Evolutionary conservation across 1,140 invertebrate genomes (phyloP).

Genomic region (Brachionus calyciflorus): DNA sequence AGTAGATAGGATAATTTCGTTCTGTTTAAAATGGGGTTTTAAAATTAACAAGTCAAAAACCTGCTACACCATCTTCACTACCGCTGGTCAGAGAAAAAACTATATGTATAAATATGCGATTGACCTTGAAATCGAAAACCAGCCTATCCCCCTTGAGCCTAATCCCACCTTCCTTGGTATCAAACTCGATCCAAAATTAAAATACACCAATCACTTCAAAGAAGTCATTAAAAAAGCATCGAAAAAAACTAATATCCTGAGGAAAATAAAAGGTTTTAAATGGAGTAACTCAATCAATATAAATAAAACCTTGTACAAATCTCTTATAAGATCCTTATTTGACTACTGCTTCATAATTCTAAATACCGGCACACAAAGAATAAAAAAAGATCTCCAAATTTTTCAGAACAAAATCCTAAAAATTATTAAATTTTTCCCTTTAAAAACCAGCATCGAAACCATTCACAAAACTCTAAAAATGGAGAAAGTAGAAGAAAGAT

Average conservation of each 20-base stretch:
- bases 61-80: not conserved
- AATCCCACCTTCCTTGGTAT: not conserved
- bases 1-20: not conserved
- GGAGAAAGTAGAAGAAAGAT: not conserved
- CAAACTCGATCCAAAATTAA: not conserved
- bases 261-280: not conserved
- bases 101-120: not conserved
- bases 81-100: not conserved
- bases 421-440: not conserved
- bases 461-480: not conserved
- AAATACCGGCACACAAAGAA: not conserved
- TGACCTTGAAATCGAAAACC: not conserved
- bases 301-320: not conserved
- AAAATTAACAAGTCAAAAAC: not conserved
- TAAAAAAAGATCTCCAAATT: not conserved
- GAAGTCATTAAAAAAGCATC: not conserved
- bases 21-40: not conserved
- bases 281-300: not conserved
- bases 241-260: not conserved
- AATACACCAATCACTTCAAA: not conserved
- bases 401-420: not conserved
- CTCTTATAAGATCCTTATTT: not conserved
- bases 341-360: not conserved
- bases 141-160: not conserved
- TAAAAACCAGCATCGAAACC: not conserved